Base-by-base conservation (phyloP, 2,888 invertebrate genomes). In the Ceriagrion tenellum region DNA sequence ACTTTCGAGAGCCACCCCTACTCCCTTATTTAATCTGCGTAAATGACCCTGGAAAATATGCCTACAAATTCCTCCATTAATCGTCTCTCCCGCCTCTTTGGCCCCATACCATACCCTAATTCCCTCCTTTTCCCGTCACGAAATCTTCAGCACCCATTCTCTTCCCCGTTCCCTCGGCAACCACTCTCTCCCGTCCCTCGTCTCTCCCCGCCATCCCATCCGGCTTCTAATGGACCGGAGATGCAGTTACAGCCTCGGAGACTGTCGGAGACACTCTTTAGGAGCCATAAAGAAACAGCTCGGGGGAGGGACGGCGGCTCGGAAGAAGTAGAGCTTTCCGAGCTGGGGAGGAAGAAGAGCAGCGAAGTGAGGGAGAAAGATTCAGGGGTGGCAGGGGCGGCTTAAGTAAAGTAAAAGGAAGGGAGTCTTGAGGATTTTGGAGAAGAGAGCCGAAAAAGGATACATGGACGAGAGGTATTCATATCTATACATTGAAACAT, bases 161-260 rank as follows among this genome's bases (percentile, higher is more conserved):
- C 40, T 47, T 16, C n/a, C 47, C 47, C 69, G 8, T 59, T n/a
- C 47, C 47, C 2, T 8, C 47, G 8, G 4, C 47, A 47, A 47
- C 47, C 47, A 47, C 69, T 47, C 40, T 47, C 13, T 18, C 47
- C 47, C 93, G 6, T 30, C 93, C 35, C 26, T 26, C 16, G 12
- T 63, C n/a, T 47, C n/a, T 13, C 55, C 55, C 47, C 69, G 1
- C 55, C 89, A 55, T 55, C 8, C 26, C 18, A 47, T n/a, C 89
- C 89, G 47, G 89, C 55, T 16, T 26, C 93, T 69, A 93, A 69
- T 93, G 93, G 93, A 93, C 93, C 93, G 59, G 47, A 69, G 93
- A 93, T 93, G 93, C 93, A 93, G 69, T 93, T 69, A 69, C 93
- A 47, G 69, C n/a, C 81, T 47, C 26, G 93, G 93, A 69, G 69